Evolutionary conservation across 2,888 invertebrate genomes (phyloP).

Genomic region (Polietes domitor): DNA sequence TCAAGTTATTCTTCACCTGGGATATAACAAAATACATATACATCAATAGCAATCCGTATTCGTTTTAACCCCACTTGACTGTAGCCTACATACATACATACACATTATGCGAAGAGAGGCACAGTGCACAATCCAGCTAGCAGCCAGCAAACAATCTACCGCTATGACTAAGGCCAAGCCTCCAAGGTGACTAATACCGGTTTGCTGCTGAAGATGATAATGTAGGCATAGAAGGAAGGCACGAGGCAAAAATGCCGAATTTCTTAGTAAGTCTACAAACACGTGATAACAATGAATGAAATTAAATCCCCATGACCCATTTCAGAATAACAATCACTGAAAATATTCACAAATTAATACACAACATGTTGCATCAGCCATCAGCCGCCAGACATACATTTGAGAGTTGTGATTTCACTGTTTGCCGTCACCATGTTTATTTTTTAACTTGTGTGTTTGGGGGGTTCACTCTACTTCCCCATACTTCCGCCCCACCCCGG

Average conservation of each 20-base stretch:
- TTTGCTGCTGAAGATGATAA: slow-evolving; percentile 12
- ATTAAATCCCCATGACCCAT: neutral
- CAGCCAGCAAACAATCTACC: neutral
- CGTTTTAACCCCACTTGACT: no score
- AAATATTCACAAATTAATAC: neutral
- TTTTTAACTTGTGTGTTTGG: neutral
- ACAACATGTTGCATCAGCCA: slow-evolving; percentile 18
- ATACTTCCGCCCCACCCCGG: slow-evolving; percentile 19
- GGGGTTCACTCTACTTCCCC: neutral
- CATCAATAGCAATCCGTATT: no score
- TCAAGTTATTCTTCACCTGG: no score
- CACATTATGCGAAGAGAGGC: neutral
- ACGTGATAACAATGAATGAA: slow-evolving; percentile 49
- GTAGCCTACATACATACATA: neutral
- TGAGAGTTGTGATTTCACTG: neutral
- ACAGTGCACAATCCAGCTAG: no score
- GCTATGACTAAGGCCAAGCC: slow-evolving; percentile 48
- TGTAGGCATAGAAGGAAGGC: slow-evolving; percentile 3
- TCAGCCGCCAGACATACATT: neutral
- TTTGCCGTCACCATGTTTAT: neutral
- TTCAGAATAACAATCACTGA: neutral
- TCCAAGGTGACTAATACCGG: slow-evolving; percentile 61
- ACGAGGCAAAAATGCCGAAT: slow-evolving; percentile 21
- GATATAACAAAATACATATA: no score
- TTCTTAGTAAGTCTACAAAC: slow-evolving; percentile 25